These are phyloP conservation scores for Dorcus hopei DNA, from an alignment of 2,888 invertebrate genomes.

Conservation along the genomic window DNA sequence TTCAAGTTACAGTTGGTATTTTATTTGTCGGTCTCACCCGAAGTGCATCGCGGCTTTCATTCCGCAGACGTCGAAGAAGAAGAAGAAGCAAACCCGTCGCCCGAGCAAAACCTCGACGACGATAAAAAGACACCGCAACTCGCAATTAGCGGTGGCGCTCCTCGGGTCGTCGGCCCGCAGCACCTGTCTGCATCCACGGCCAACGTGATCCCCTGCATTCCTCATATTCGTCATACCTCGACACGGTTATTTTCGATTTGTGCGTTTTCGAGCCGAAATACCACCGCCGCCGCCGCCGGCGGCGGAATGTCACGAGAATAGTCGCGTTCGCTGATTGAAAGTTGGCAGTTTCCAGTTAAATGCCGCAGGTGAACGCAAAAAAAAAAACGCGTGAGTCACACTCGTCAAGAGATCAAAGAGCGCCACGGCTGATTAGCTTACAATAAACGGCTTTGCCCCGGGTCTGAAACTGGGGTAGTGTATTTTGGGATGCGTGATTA, in stretches of 20 bases:
- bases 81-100: not conserved
- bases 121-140: too few relatives aligned
- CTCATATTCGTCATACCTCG: conserved; percentile 17
- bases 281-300: too few relatives aligned
- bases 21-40: too few relatives aligned
- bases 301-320: too few relatives aligned
- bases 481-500: conserved; percentile 16
- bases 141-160: conserved; percentile 21
- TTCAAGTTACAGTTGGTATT: not conserved
- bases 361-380: too few relatives aligned
- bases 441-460: conserved; percentile 12
- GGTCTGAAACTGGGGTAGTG: conserved; percentile 15
- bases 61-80: not conserved
- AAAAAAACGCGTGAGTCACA: conserved; percentile 8
- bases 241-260: conserved; percentile 10
- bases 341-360: too few relatives aligned
- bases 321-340: too few relatives aligned
- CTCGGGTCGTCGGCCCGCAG: conserved; percentile 26
- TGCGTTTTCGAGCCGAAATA: not conserved
- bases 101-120: not conserved
- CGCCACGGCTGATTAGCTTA: conserved; percentile 15
- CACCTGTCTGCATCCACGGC: conserved; percentile 22
- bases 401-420: conserved; percentile 18
- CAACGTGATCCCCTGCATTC: conserved; percentile 11
- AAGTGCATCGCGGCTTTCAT: not conserved